phyloP scores from a whole-genome alignment of 2,888 invertebrate species.

The Alloscopus bannaensis region DNA sequence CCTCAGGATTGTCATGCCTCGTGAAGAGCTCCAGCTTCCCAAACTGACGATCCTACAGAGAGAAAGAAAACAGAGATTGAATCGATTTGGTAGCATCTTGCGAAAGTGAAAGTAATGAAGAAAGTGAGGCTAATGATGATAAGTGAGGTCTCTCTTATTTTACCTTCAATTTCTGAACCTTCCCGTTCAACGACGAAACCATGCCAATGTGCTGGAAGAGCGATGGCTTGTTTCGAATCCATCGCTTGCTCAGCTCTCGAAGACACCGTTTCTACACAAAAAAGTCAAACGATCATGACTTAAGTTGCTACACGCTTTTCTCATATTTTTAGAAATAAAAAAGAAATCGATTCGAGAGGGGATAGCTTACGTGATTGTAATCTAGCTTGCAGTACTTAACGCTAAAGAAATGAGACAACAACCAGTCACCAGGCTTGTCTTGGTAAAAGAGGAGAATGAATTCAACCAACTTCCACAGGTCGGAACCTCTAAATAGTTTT shows the following conservation, averaged over 20 bases:
- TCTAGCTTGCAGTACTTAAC: conserved; percentile 92
- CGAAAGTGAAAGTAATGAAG: too few relatives aligned
- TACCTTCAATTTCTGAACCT: conserved; percentile 96
- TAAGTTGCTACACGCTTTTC: too few relatives aligned
- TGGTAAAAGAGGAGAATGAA: conserved; percentile 97
- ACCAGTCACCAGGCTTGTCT: conserved; percentile 98
- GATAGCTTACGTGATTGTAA: conserved; percentile 83
- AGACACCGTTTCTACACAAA: conserved; percentile 88
- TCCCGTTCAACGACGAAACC: conserved; percentile 95
- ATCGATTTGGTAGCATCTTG: too few relatives aligned
- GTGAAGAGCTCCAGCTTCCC: conserved; percentile 87
- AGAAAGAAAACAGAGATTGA: conserved; percentile 72
- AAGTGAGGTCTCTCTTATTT: conserved; percentile 48
- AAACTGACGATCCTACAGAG: conserved; percentile 87
- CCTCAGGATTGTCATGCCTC: conserved; percentile 87
- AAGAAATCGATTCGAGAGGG: background rate
- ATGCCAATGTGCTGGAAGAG: conserved; percentile 97
- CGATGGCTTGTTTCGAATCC: conserved; percentile 91
- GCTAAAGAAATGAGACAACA: conserved; percentile 90
- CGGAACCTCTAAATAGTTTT: conserved; percentile 92
- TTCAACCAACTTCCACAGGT: conserved; percentile 89
- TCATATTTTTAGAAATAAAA: too few relatives aligned
- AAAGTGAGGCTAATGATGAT: background rate
- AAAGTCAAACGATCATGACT: too few relatives aligned
- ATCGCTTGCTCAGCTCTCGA: conserved; percentile 84